Conservation (phyloP, 2,888 invertebrate species). For the Xestia xanthographa region DNA sequence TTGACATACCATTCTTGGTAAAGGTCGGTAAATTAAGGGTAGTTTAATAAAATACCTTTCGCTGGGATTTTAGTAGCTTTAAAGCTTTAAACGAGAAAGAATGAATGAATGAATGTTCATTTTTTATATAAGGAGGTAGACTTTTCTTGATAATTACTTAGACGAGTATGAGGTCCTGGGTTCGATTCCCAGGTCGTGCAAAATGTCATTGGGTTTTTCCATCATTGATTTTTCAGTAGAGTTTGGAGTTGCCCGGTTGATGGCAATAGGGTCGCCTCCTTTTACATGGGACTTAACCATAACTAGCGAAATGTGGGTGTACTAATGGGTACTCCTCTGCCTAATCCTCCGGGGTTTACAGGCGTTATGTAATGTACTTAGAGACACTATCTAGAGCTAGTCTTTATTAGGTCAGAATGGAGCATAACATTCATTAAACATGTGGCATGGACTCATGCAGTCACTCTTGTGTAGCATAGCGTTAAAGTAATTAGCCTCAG, state of each 20-base stretch:
- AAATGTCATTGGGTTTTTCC: no score
- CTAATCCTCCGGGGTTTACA: no score
- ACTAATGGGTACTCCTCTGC: no score
- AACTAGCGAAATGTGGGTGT: no score
- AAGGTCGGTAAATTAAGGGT: constrained; percentile 33
- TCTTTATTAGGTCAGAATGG: neutral
- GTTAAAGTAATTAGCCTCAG: neutral
- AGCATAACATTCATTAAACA: neutral
- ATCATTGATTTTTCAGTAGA: no score
- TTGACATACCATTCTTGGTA: constrained; percentile 45
- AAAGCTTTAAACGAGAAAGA: neutral
- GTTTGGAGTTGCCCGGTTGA: no score
- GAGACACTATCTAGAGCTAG: neutral
- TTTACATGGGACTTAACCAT: no score
- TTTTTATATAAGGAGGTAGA: neutral
- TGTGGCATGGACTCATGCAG: neutral
- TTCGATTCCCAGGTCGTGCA: no score
- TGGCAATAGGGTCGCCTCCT: no score
- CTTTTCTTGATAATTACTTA: neutral
- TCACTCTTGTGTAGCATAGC: neutral
- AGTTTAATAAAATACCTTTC: constrained; percentile 8
- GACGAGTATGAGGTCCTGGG: neutral
- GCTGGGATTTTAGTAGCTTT: neutral
- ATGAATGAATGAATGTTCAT: neutral
- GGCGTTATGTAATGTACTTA: neutral